Evolutionary conservation across 2,888 invertebrate genomes (phyloP), one percentile per base, ranked within the genome.

Genomic region (Dolomedes plantarius): DNA sequence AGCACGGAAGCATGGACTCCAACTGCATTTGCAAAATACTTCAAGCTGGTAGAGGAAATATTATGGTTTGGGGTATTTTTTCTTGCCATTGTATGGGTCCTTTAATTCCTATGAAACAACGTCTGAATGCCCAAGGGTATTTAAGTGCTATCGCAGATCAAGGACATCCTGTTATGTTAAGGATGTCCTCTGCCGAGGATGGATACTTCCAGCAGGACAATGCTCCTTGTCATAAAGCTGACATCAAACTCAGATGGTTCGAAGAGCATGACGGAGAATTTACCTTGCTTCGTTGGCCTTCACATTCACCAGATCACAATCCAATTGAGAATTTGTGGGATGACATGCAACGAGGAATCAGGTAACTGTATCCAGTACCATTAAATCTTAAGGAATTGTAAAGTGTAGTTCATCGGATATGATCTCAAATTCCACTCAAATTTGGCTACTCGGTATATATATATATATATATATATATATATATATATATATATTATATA

Each of bases 261-360:
- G n/a, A n/a, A n/a, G n/a, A n/a, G n/a, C n/a, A n/a, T n/a, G n/a
- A n/a, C n/a, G n/a, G n/a, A n/a, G n/a, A n/a, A n/a, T n/a, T n/a
- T n/a, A n/a, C 27, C 69, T 71, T 7, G 2, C 32, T 28, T 71
- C 0, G 41, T 39, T 28, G 71, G 41, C 46, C 50, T 50, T 0
- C n/a, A 3, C 50, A 50, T 50, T 16, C 50, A 19, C 41, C 71
- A 28, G 41, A 71, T 71, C n/a, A n/a, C n/a, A n/a, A n/a, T n/a
- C n/a, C n/a, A n/a, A n/a, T n/a, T n/a, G n/a, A n/a, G n/a, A n/a
- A 71, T 19, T 27, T 71, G 28, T 71, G 36, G 39, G 41, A 71
- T 27, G 1, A 41, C 71, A 71, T 41, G 11, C 29, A 41, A 41
- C 0, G 46, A 7, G 27, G 41, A 27, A 71, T 41, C 28, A 71